phyloP scores from a whole-genome alignment of 2,888 invertebrate species.

The Sympetrum striolatum region DNA sequence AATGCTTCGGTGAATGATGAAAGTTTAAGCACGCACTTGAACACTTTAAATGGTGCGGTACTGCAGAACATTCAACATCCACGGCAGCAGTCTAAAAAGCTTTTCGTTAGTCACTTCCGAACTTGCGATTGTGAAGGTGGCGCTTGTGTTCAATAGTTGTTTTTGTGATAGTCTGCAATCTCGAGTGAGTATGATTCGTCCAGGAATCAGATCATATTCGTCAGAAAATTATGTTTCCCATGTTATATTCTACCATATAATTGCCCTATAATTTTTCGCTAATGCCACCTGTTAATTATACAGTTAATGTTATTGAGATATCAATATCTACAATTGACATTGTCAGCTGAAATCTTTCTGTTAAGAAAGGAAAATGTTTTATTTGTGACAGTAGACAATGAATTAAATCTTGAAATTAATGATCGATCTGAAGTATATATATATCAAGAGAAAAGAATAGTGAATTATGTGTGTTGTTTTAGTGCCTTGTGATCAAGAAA shows the following conservation, averaged over 20 bases:
- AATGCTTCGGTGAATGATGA: no score
- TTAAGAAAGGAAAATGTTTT: not conserved
- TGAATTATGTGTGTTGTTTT: not conserved
- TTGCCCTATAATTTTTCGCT: not conserved
- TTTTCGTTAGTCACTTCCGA: not conserved
- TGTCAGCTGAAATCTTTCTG: not conserved
- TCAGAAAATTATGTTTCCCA: not conserved
- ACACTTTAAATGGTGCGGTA: no score
- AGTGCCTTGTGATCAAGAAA: not conserved
- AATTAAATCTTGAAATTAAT: not conserved
- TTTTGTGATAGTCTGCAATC: not conserved
- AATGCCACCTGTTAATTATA: not conserved
- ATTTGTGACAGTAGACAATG: not conserved
- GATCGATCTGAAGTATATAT: not conserved
- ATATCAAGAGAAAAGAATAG: not conserved
- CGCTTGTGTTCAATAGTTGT: conserved; percentile 11
- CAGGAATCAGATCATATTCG: not conserved
- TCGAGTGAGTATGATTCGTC: not conserved
- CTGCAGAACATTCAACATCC: no score
- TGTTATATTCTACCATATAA: not conserved
- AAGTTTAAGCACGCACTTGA: no score
- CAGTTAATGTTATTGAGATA: not conserved
- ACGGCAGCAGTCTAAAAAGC: no score
- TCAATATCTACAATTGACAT: not conserved
- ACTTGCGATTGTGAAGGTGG: not conserved